Conservation (phyloP, 2,113 vertebrate genomes). For the Casuarius casuarius region DNA sequence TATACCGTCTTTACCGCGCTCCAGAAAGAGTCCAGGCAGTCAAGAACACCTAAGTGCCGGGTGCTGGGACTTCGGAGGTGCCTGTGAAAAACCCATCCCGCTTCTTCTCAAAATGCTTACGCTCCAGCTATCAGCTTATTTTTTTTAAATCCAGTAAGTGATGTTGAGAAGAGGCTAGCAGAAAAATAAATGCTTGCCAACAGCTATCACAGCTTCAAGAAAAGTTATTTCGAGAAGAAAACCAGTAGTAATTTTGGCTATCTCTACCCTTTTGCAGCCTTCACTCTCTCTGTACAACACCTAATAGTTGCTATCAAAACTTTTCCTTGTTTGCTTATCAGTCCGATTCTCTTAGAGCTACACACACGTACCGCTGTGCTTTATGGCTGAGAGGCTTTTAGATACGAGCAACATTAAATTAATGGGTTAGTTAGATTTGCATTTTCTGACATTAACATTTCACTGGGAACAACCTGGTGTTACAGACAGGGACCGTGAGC, state of each 20-base stretch:
- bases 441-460: neutral
- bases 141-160: neutral
- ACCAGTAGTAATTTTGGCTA: neutral
- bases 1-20: accelerated
- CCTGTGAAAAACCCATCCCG: neutral
- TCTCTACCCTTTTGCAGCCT: neutral
- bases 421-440: neutral
- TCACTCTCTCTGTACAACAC: neutral
- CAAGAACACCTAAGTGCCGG: neutral
- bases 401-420: neutral
- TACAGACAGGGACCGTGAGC: neutral
- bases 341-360: neutral
- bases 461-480: neutral
- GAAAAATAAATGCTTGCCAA: neutral
- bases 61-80: no score
- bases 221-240: neutral
- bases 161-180: neutral
- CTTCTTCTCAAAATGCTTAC: neutral
- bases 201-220: neutral
- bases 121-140: neutral
- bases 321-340: neutral
- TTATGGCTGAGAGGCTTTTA: neutral
- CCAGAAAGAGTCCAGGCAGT: neutral
- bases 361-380: accelerated
- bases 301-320: neutral